A percentile compares a stretch with the other conserved stretches of the same genome.
phyloP scores from a whole-genome alignment of 2,888 invertebrate species.

The Oscheius sp. region DNA sequence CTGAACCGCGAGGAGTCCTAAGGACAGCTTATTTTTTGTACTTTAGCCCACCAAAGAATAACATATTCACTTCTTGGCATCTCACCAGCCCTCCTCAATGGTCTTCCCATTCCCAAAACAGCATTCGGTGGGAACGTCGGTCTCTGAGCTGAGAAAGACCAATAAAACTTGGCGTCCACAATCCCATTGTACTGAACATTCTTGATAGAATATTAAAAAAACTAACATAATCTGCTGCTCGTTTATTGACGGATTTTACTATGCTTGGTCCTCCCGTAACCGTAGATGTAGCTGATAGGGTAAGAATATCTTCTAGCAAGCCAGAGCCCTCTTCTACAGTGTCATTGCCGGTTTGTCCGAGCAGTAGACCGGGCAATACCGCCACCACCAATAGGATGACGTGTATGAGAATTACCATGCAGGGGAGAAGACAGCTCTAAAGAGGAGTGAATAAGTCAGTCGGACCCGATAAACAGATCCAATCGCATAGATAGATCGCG shows the following conservation, averaged over 20 bases:
- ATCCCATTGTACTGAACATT: constrained; percentile 47
- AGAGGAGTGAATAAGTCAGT: not conserved
- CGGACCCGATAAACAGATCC: constrained; percentile 7
- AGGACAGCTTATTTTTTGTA: not conserved
- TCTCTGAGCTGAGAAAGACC: constrained; percentile 37
- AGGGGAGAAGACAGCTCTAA: not conserved
- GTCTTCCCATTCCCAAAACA: constrained; percentile 40
- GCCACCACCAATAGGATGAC: constrained; percentile 23
- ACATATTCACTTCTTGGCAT: constrained; percentile 42
- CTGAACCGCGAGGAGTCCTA: constrained; percentile 42
- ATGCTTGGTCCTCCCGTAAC: not conserved
- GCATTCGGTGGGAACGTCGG: constrained; percentile 39
- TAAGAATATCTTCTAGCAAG: not conserved
- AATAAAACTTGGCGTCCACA: constrained; percentile 43
- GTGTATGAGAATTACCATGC: not conserved
- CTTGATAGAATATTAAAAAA: not conserved
- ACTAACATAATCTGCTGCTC: constrained; percentile 24
- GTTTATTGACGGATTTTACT: constrained; percentile 11
- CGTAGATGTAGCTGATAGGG: not conserved
- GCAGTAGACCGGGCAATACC: not conserved
- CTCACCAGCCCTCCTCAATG: constrained; percentile 38
- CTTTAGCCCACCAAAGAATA: constrained; percentile 35
- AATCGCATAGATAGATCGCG: constrained; percentile 11
- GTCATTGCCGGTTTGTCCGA: not conserved
- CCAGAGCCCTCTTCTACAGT: constrained; percentile 17